These are phyloP conservation scores for Oryzias woworae DNA, from an alignment of 2,113 vertebrate species.

Conservation along the genomic window DNA sequence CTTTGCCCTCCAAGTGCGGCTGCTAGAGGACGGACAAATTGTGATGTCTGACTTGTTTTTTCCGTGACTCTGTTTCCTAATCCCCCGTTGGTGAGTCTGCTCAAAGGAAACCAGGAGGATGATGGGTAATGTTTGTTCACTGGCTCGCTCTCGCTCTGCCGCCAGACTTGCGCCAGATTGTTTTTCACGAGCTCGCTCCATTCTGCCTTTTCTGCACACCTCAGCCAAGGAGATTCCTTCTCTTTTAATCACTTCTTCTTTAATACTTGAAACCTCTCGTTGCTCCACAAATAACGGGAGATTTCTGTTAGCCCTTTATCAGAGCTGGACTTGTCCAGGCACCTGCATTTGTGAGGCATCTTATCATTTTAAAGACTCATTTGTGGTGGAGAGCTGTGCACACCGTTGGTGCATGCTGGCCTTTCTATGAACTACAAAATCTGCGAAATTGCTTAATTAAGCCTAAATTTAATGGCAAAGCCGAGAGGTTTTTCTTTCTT, in stretches of 20 bases:
- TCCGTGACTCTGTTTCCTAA: slow-evolving; percentile 75
- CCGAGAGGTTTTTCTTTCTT: slow-evolving; percentile 30
- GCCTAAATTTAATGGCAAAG: slow-evolving; percentile 45
- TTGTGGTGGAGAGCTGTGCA: slow-evolving; percentile 45
- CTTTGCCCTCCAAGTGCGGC: slow-evolving; percentile 85
- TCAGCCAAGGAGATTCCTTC: slow-evolving; percentile 81
- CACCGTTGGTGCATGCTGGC: slow-evolving; percentile 52
- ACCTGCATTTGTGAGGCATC: slow-evolving; percentile 69
- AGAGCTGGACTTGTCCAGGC: slow-evolving; percentile 63
- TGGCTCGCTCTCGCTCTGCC: slow-evolving; percentile 62
- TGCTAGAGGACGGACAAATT: slow-evolving; percentile 79
- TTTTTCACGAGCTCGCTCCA: slow-evolving; percentile 73
- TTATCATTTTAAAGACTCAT: slow-evolving; percentile 11
- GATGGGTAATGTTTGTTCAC: slow-evolving; percentile 67
- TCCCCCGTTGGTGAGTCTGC: slow-evolving; percentile 73
- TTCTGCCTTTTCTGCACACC: slow-evolving; percentile 75
- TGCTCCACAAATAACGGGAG: slow-evolving; percentile 67
- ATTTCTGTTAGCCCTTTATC: slow-evolving; percentile 67
- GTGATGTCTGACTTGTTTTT: slow-evolving; percentile 82
- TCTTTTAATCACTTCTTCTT: slow-evolving; percentile 76
- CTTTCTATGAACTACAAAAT: slow-evolving; percentile 48
- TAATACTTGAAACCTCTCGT: slow-evolving; percentile 76
- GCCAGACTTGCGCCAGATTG: slow-evolving; percentile 76
- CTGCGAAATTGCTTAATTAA: slow-evolving; percentile 45
- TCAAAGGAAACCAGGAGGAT: slow-evolving; percentile 69